phyloP scores from a whole-genome alignment of 2,797 vertebrate genomes.

The Sebastes paucispinis region DNA sequence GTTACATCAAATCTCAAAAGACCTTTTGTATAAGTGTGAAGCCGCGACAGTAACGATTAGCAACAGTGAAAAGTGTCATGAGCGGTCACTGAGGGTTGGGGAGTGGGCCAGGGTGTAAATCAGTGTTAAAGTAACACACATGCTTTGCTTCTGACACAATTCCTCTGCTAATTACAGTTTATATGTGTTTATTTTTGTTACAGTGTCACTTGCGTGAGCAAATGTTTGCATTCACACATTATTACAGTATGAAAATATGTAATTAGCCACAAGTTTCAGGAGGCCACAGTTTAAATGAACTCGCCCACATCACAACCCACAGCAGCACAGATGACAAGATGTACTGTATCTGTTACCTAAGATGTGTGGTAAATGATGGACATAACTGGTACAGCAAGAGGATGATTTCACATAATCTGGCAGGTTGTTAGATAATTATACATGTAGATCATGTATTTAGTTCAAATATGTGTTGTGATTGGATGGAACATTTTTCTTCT shows the following conservation, averaged over 20 bases:
- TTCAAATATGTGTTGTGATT: neutral
- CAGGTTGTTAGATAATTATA: neutral
- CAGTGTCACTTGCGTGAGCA: neutral
- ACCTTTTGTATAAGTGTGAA: neutral
- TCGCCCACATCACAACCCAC: neutral
- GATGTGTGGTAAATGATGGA: neutral
- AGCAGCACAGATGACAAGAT: neutral
- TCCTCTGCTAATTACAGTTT: neutral
- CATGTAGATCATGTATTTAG: neutral
- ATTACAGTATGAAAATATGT: neutral
- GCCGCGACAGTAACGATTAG: neutral
- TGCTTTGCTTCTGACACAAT: slow-evolving; percentile 16
- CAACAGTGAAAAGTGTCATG: neutral
- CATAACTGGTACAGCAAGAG: neutral
- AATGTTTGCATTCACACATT: slow-evolving; percentile 1
- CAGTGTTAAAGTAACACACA: slow-evolving; percentile 9
- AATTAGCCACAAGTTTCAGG: neutral
- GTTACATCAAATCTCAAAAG: neutral
- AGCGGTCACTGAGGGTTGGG: neutral
- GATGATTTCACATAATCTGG: neutral
- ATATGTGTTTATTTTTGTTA: neutral
- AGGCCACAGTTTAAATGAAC: neutral
- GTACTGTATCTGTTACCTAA: slow-evolving; percentile 2
- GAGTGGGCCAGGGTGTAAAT: slow-evolving; percentile 14
- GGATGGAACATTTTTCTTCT: neutral